These are phyloP conservation scores for Lathronympha strigana DNA, from an alignment of 2,888 invertebrate species.

Conservation along the genomic window DNA sequence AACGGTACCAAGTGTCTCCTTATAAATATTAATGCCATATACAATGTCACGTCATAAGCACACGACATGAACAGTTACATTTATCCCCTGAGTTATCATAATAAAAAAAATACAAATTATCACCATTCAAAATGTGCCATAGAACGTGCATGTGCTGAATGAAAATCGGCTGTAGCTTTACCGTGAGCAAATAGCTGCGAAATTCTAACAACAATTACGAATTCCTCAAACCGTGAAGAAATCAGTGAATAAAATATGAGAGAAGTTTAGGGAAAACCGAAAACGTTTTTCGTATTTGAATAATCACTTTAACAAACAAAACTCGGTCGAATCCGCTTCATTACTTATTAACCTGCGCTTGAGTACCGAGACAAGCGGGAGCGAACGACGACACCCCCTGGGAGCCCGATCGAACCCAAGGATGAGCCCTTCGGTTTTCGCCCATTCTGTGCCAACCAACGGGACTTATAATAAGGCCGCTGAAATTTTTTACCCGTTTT, in stretches of 20 bases:
- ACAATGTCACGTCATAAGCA: too few species aligned
- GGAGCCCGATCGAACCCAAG: constrained; percentile 37
- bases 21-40: background rate
- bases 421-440: constrained; percentile 32
- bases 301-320: constrained; percentile 84
- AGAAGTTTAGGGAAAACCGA: constrained; percentile 79
- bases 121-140: constrained; percentile 4
- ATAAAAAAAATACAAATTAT: background rate
- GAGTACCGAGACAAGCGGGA: constrained; percentile 65
- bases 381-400: constrained; percentile 40
- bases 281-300: constrained; percentile 83
- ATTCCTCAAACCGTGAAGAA: constrained; percentile 75
- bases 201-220: constrained; percentile 73
- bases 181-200: constrained; percentile 48
- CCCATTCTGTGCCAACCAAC: constrained; percentile 31
- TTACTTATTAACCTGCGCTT: constrained; percentile 80
- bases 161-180: constrained; percentile 42
- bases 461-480: constrained; percentile 31
- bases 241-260: constrained; percentile 83
- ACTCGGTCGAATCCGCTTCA: constrained; percentile 77
- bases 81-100: background rate
- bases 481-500: constrained; percentile 23
- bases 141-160: constrained; percentile 26
- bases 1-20: background rate
- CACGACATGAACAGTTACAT: too few species aligned